Base-by-base conservation (phyloP, 2,797 vertebrate genomes). In the Mus caroli region DNA sequence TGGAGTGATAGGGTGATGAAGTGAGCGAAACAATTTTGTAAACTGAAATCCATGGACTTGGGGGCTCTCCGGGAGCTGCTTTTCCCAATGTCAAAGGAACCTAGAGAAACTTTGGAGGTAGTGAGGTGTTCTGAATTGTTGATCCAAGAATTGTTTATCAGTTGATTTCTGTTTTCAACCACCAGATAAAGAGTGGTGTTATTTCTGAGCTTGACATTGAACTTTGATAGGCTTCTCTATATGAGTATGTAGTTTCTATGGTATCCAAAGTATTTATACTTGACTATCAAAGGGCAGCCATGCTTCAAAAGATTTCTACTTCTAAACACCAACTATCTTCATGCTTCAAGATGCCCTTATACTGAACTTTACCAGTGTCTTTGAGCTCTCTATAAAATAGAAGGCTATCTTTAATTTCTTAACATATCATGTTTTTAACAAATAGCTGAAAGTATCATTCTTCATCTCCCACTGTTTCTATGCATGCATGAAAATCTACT, bases 371-470 rank as follows among this genome's bases (percentile, higher is more conserved):
- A 31, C 17, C 54, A 31, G 6, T 50, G 62, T 54, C 15, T 37
- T 40, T 37, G 19, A 94, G 56, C 34, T 80, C 31, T 96, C 95
- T 12, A 13, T 31, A 83, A 90, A 94, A 88, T 17, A 34, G 26
- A 67, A 15, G 17, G 40, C 40, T 71, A 62, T 12, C 19, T 90
- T 50, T 58, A 54, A 43, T 50, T 15, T 54, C 52, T 92, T 93
- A 52, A 91, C 85, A 76, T 40, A n/a, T 31, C 26, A 43, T 26
- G 20, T n/a, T 69, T 71, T 90, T 77, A 69, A 43, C 20, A 76
- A 85, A 50, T 56, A 86, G 17, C n/a, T 75, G 37, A 75, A 90
- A 92, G 46, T 52, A 91, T 3, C 12, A 40, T 71, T 75, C 1
- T 83, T 78, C 14, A 52, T 37, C 56, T 14, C 17, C 77, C 12